Base-by-base conservation (phyloP, 1,140 invertebrate species). In the Drosophila tani region DNA sequence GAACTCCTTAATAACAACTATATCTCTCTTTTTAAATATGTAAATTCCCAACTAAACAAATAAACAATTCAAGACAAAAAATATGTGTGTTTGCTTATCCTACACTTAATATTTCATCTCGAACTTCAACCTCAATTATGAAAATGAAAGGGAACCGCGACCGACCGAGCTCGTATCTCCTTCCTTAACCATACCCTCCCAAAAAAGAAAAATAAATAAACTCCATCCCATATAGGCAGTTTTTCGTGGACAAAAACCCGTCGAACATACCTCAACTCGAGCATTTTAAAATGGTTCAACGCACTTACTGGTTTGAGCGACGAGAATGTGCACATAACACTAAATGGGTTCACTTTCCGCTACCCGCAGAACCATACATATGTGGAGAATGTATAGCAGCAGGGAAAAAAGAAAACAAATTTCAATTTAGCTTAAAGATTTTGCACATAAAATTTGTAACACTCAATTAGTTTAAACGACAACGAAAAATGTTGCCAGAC, bases 401-500 rank as follows among this genome's bases (percentile, higher is more conserved):
- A 21, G 29, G 7, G 45, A 63, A 75, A 67, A 76, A 76, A 21
- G 76, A 87, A 87, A 88, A 87, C 83, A 87, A 87, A 87, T 87
- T 87, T 90, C 85, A 88, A 88, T 88, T 88, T 88, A 85, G 85
- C 81, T 88, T 88, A 88, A 88, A 88, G 85, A 90, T 90, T 85
- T 88, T 91, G 75, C 82, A 91, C 82, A 91, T 91, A 91, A 91
- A 91, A 91, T 91, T 91, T 91, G 87, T 91, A 91, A 91, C 86
- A 91, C 86, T 87, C 86, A 91, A 91, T 91, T 91, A 91, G 83
- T 82, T 88, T 88, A 90, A 90, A 84, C 84, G 85, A 88, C 84
- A 83, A 68, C 83, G 83, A 82, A 82, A 79, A 85, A 84, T 84
- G 81, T 81, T 84, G 77, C 81, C 81, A 84, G 69, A 58, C 58